phyloP scores from a whole-genome alignment of 2,888 invertebrate species.

The Drosophila anceps region DNA sequence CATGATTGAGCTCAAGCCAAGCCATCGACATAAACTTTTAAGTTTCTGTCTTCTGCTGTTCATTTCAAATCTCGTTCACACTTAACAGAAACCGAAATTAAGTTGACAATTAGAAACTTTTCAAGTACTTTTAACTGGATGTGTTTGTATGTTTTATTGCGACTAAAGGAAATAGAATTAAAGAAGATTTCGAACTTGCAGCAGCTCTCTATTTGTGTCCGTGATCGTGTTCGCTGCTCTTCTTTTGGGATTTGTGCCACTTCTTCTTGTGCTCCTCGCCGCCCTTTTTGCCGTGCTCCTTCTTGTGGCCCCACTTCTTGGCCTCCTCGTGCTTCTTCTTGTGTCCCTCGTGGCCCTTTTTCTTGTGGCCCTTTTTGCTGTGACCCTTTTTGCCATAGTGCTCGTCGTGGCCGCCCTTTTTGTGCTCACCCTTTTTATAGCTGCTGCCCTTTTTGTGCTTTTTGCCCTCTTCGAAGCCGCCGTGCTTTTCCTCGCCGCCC shows the following conservation, averaged over 20 bases:
- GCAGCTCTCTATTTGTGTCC: slow-evolving; percentile 52
- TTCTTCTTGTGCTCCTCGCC: slow-evolving; percentile 92
- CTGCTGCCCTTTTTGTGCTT: slow-evolving; percentile 93
- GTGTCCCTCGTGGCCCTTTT: slow-evolving; percentile 92
- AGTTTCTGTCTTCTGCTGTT: neutral
- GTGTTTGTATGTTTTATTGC: slow-evolving; percentile 56
- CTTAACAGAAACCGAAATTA: neutral
- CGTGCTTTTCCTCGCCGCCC: slow-evolving; percentile 93
- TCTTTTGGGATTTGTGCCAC: slow-evolving; percentile 88
- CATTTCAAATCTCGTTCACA: neutral
- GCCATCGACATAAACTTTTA: neutral
- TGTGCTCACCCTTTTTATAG: slow-evolving; percentile 92
- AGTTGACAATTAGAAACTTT: slow-evolving; percentile 2
- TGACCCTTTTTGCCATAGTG: slow-evolving; percentile 93
- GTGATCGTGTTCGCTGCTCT: slow-evolving; percentile 80
- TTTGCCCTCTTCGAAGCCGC: slow-evolving; percentile 92
- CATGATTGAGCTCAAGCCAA: too few relatives aligned
- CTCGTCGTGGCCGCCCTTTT: slow-evolving; percentile 91
- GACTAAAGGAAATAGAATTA: slow-evolving; percentile 4
- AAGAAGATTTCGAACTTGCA: neutral
- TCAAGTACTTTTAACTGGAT: slow-evolving; percentile 26
- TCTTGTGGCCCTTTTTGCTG: slow-evolving; percentile 92
- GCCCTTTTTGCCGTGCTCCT: slow-evolving; percentile 92
- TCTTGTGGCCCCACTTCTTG: slow-evolving; percentile 90
- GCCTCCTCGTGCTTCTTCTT: slow-evolving; percentile 92